Base-by-base conservation (phyloP, 2,797 vertebrate genomes). In the Odontamblyopus lacepedii region DNA sequence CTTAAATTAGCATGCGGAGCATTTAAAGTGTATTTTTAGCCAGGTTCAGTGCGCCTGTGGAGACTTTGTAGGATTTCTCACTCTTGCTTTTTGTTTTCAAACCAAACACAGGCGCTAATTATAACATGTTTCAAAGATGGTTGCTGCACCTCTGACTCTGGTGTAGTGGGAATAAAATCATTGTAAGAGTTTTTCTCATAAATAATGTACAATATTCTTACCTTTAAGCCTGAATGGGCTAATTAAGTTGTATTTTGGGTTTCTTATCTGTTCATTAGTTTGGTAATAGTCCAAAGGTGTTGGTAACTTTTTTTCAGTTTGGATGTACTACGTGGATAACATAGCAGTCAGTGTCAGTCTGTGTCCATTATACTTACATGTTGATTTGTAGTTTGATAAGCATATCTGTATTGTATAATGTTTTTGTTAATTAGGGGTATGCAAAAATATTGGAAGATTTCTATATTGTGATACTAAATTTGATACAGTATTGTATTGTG, bases 1-100 rank as follows among this genome's bases (percentile, higher is more conserved):
- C 69, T 76, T 73, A 75, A 83, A 86, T 83, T 77, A 84, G 66
- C 48, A 72, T 35, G 74, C 29, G 65, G 44, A 64, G 26, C 65
- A 56, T 76, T 79, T 66, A 35, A 71, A 66, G 76, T n/a, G n/a
- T 88, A 72, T 85, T 85, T 85, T 81, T 85, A 83, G 70, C 72
- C 64, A 63, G 56, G 53, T 70, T 80, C 26, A 63, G 0, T 67
- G 72, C 66, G 62, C 51, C 69, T 60, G 73, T 66, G 64, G 71
- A 27, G 63, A 74, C 30, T 79, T 74, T 77, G 71, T 71, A 59
- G 72, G 50, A 67, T 75, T 27, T 71, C 55, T 80, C 53, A 29
- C 48, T 64, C 26, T 71, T n/a, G 8, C 11, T 27, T 50, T 23
- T 72, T 71, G 9, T n/a, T 9, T 73, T n/a, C 26, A 57, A 64